Evolutionary conservation across 2,888 invertebrate genomes (phyloP).

Genomic region (Liopterus haemorrhoidalis): DNA sequence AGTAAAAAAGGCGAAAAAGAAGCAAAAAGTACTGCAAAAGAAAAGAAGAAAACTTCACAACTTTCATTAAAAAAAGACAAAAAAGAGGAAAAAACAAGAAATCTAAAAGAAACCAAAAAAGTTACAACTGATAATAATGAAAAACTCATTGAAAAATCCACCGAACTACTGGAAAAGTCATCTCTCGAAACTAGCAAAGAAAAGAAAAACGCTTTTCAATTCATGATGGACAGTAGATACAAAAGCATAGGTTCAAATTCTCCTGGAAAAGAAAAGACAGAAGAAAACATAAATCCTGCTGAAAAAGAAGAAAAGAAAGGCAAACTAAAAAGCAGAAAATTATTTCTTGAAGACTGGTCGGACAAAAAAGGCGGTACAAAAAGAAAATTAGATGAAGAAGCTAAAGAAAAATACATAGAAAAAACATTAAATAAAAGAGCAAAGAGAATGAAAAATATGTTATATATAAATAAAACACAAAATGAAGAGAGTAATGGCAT

Average conservation of each 20-base stretch:
- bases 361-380: slow-evolving; percentile 55
- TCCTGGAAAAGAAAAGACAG: slow-evolving; percentile 51
- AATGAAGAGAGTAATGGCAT: slow-evolving; percentile 8
- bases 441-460: slow-evolving; percentile 51
- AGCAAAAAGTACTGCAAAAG: slow-evolving; percentile 2
- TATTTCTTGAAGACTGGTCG: slow-evolving; percentile 57
- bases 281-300: slow-evolving; percentile 39
- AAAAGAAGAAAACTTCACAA: slow-evolving; percentile 5
- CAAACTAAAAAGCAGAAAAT: slow-evolving; percentile 45
- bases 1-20: slow-evolving; percentile 3
- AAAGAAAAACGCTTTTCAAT: slow-evolving; percentile 55
- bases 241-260: slow-evolving; percentile 60
- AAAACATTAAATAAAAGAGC: slow-evolving; percentile 56
- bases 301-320: slow-evolving; percentile 33
- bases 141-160: background rate
- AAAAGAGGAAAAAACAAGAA: background rate
- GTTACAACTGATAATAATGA: slow-evolving; percentile 6
- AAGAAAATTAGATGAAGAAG: slow-evolving; percentile 53
- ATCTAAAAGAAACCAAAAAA: background rate
- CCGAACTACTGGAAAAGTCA: background rate
- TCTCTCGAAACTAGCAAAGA: slow-evolving; percentile 10
- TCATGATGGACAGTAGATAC: slow-evolving; percentile 62
- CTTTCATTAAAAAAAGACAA: slow-evolving; percentile 13
- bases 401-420: slow-evolving; percentile 53
- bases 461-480: slow-evolving; percentile 36